These are phyloP conservation scores for Syngnathus rostellatus DNA, from an alignment of 2,797 vertebrate genomes.

Conservation along the genomic window DNA sequence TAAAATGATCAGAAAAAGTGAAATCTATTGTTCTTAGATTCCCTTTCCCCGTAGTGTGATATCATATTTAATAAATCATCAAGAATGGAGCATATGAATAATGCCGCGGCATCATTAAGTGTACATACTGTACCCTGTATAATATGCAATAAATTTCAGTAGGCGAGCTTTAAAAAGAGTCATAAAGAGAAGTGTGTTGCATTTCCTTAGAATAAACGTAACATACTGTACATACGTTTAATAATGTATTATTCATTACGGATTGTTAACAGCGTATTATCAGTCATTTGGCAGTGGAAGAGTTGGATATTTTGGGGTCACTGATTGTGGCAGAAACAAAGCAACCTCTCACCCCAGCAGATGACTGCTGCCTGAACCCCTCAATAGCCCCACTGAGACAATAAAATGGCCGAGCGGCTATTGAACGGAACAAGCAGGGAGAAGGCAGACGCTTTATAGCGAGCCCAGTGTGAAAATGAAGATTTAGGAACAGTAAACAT, in stretches of 20 bases:
- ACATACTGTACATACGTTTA: background rate
- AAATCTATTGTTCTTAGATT: background rate
- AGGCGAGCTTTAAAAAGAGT: background rate
- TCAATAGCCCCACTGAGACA: conserved; percentile 65
- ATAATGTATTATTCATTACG: background rate
- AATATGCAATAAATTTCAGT: background rate
- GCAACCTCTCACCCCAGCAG: conserved; percentile 57
- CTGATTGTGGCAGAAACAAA: background rate
- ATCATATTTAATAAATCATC: conserved; percentile 6
- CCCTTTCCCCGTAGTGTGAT: background rate
- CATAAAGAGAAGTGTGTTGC: background rate
- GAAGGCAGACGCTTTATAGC: conserved; percentile 66
- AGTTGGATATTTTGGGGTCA: background rate
- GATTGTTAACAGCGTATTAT: background rate
- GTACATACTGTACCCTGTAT: conserved; percentile 6
- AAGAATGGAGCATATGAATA: background rate
- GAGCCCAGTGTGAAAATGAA: conserved; percentile 56
- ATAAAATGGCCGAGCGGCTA: conserved; percentile 73
- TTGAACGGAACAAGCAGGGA: conserved; percentile 56
- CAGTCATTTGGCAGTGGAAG: background rate
- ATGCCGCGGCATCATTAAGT: conserved; percentile 21
- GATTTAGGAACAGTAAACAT: conserved; percentile 70
- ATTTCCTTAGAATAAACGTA: background rate
- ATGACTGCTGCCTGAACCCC: conserved; percentile 72
- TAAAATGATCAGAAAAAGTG: background rate